Evolutionary conservation across 2,797 vertebrate species (phyloP), one percentile per base, ranked within the genome.

Genomic region (Pristis pectinata): DNA sequence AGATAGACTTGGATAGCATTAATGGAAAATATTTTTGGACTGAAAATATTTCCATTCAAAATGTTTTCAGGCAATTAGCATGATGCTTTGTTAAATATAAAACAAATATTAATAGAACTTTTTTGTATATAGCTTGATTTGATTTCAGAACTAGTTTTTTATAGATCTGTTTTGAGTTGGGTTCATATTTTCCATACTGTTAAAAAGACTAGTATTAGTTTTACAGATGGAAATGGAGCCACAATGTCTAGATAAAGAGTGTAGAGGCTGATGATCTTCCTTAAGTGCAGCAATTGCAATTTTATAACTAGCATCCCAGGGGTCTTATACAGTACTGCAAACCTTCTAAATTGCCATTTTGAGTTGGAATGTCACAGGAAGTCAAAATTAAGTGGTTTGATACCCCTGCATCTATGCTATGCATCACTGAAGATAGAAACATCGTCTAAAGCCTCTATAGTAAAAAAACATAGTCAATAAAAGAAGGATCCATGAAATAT

Each of bases 151-250:
- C 4, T 44, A 4, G 41, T 49, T 44, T 76, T 67, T 85, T 85
- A 85, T 53, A 85, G 82, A 56, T 74, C 22, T 74, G 70, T 30
- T 96, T 97, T 97, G 96, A 96, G 96, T 97, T 98, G 98, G 97
- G 98, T 98, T 98, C 97, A 96, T 96, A 98, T 98, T 98, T 98
- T 97, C 98, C 98, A 97, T 97, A 97, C 97, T 98, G 98, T 97
- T 95, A 97, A 96, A 95, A 97, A 97, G 96, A 97, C 96, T 97
- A 96, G 95, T 97, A 97, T 96, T 96, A 97, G 96, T 97, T 98
- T 97, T 97, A 97, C 98, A 98, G 98, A 98, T 97, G 98, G 97
- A 98, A 96, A 97, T 96, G 98, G 98, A 98, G 98, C 97, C 98
- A 94, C 96, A 94, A 96, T 96, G 98, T 98, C 98, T 98, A 97